Conservation (phyloP, 37 sponge, comb jelly and placozoan genomes). For the Crambe crambe region DNA sequence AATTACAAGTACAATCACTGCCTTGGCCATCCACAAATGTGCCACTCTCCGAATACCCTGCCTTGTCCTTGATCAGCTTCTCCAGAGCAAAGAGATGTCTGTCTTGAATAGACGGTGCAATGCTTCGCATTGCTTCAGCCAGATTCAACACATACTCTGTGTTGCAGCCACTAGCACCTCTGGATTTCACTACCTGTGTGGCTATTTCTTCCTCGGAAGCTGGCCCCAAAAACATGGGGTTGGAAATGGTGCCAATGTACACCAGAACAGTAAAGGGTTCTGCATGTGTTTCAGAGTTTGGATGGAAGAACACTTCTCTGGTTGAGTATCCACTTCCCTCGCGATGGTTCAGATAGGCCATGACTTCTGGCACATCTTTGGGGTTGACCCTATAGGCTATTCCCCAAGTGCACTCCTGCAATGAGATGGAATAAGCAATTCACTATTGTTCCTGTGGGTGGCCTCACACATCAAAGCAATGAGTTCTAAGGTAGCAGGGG, state of each 20-base stretch:
- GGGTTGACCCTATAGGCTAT: slow-evolving; percentile 73
- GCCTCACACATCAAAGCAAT: no score
- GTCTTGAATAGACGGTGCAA: slow-evolving; percentile 48
- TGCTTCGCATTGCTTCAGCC: slow-evolving; percentile 66
- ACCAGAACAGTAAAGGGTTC: slow-evolving; percentile 61
- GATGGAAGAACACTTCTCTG: slow-evolving; percentile 70
- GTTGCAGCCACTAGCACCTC: slow-evolving; percentile 87
- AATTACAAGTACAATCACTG: slow-evolving; percentile 1
- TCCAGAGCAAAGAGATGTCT: slow-evolving; percentile 69
- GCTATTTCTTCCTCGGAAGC: slow-evolving; percentile 68
- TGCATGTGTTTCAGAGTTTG: background rate
- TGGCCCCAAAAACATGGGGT: slow-evolving; percentile 84
- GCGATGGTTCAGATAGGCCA: slow-evolving; percentile 74
- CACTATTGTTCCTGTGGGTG: no score
- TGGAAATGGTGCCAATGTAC: slow-evolving; percentile 83
- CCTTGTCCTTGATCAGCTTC: slow-evolving; percentile 51
- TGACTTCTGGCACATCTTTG: slow-evolving; percentile 51
- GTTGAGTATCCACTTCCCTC: slow-evolving; percentile 86
- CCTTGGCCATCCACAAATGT: background rate
- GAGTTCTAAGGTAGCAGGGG: no score
- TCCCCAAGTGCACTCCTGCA: slow-evolving; percentile 80
- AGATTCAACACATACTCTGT: slow-evolving; percentile 85
- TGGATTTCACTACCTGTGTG: slow-evolving; percentile 57
- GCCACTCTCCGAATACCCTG: no score
- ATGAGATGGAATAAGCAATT: no score